A percentile compares a stretch with the other conserved stretches of the same genome.
Conservation (phyloP, 2,113 vertebrate species). For the Microtus montanus region DNA sequence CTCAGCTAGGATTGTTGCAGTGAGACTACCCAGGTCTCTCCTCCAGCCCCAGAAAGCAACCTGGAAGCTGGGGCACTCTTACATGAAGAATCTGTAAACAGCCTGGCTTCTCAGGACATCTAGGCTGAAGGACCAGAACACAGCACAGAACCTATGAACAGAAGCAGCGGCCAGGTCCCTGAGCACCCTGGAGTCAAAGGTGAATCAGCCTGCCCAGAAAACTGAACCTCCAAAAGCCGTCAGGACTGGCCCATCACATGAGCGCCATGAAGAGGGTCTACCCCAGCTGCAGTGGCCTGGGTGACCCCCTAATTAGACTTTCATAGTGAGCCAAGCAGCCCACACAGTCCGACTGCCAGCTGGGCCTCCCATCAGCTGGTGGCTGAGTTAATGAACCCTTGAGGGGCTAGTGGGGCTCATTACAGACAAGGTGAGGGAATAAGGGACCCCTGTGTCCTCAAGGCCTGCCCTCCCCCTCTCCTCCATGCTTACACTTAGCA, state of each 20-base stretch:
- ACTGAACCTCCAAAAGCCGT: not conserved
- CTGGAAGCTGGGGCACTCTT: not conserved
- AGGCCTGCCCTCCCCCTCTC: not conserved
- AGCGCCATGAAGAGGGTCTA: not conserved
- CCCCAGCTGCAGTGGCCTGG: constrained; percentile 71
- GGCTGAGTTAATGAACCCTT: constrained; percentile 74
- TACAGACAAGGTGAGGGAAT: constrained; percentile 1
- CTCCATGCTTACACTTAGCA: not conserved
- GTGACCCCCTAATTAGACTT: constrained; percentile 76
- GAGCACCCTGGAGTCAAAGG: constrained; percentile 19
- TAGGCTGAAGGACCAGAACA: not conserved
- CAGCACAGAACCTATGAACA: not conserved
- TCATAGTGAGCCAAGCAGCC: constrained; percentile 64
- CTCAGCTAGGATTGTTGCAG: not conserved
- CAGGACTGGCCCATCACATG: not conserved
- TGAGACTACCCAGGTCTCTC: not conserved
- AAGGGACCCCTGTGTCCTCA: not conserved
- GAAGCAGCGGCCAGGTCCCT: not conserved
- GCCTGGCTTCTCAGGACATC: not conserved
- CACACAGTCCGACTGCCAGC: constrained; percentile 69
- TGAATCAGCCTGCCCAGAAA: not conserved
- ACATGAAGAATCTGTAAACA: not conserved
- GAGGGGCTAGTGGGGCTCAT: constrained; percentile 64
- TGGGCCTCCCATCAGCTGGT: constrained; percentile 73
- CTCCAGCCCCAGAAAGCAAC: not conserved